Evolutionary conservation across 2,113 vertebrate species (phyloP), one percentile per base, ranked within the genome.

Genomic region (Haemorhous mexicanus): DNA sequence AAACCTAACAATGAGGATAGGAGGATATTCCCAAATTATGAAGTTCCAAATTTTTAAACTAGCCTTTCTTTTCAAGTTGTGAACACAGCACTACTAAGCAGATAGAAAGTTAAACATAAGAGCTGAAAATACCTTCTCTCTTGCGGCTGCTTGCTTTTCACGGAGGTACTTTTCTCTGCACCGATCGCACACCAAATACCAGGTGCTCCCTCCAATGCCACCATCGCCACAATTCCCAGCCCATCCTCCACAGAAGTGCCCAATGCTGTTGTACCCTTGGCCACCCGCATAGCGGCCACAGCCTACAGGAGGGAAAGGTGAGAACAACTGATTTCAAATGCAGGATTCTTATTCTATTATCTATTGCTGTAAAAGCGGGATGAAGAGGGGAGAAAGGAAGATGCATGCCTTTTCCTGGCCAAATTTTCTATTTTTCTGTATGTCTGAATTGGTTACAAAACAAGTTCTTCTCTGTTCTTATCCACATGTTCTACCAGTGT

Each of bases 221-320:
- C 99, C 99, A 56, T 99, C 99, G 1, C 99, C 99, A 97, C 99
- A 99, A 86, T 99, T 99, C 30, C 99, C 99, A 84, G 99, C 99
- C 99, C 99, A 99, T 63, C 99, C 99, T 30, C 99, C 99, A 95
- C 99, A 99, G 37, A 99, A 99, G 93, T 99, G 99, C 27, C 99
- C 99, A 26, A 99, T 99, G 95, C 99, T 99, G 83, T 99, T 99
- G 96, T 99, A 99, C 68, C 99, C 99, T 92, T 99, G 99, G 73
- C 99, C 99, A 80, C 99, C 99, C 20, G 99, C 99, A 4, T 99
- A 99, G 46, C 99, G 98, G 20, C 99, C 99, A 97, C 99, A 99
- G 26, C 99, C 99, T 99, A 68, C 23, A 85, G 8, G 2, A 20
- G 62, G 11, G 58, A 73, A 85, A 72, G 13, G 84, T 43, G 58